A percentile compares a stretch with the other conserved stretches of the same genome.
phyloP scores from a whole-genome alignment of 2,797 vertebrate genomes.

The Champsocephalus gunnari region DNA sequence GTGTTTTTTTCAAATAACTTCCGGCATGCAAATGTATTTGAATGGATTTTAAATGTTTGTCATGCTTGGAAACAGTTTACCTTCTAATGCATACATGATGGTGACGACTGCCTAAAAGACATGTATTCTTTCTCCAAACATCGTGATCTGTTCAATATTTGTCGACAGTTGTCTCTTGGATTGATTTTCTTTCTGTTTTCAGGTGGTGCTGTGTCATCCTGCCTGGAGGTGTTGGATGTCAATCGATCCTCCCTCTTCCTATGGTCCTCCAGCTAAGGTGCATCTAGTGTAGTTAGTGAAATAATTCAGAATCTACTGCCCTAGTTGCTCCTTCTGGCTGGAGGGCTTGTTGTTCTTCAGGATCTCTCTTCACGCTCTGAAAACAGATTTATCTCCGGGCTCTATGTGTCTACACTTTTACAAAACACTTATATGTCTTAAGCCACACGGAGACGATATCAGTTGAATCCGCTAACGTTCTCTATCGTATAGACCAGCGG shows the following conservation, averaged over 20 bases:
- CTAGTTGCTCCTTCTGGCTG: constrained; percentile 99
- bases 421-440: no score
- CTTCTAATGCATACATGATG: no score
- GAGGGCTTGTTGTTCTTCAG: constrained; percentile 77
- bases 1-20: neutral
- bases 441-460: no score
- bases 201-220: constrained; percentile 32
- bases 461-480: no score
- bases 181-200: constrained; percentile 53
- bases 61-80: no score
- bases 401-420: no score
- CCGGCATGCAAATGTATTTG: no score
- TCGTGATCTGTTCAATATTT: constrained; percentile 34
- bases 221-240: neutral
- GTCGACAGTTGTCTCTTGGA: neutral
- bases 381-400: neutral
- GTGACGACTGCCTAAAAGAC: no score
- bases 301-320: constrained; percentile 95
- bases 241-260: neutral
- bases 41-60: neutral
- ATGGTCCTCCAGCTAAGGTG: constrained; percentile 96
- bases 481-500: no score
- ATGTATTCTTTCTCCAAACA: neutral
- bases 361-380: no score
- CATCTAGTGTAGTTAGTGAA: constrained; percentile 99